These are phyloP conservation scores for Synergus japonicus DNA, from an alignment of 2,888 invertebrate genomes.

Conservation along the genomic window DNA sequence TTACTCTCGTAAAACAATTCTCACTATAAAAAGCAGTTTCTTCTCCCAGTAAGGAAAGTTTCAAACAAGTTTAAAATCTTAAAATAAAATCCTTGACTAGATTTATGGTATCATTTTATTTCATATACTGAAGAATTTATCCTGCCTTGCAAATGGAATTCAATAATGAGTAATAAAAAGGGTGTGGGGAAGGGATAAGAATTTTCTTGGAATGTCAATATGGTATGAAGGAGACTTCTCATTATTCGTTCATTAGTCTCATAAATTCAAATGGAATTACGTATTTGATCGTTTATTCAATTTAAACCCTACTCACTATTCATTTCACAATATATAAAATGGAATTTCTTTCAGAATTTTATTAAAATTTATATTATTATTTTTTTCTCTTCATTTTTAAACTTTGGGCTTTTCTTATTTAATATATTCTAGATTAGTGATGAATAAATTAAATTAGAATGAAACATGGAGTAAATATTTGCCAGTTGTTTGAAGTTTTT, in stretches of 20 bases:
- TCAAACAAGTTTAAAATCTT: neutral
- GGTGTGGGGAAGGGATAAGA: neutral
- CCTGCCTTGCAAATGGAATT: neutral
- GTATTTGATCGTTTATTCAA: neutral
- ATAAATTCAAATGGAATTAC: neutral
- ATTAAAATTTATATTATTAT: neutral
- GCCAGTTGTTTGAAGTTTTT: too few relatives aligned
- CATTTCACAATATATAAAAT: neutral
- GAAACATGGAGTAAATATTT: too few relatives aligned
- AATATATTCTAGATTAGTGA: too few relatives aligned
- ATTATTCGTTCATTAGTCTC: neutral
- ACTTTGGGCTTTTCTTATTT: too few relatives aligned
- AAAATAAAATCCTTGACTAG: neutral
- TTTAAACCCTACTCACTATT: neutral
- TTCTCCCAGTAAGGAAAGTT: neutral
- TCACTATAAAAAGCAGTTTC: neutral
- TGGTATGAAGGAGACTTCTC: neutral
- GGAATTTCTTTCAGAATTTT: neutral
- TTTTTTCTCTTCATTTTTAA: too few relatives aligned
- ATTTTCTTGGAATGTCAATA: slow-evolving; percentile 1
- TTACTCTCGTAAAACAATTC: neutral
- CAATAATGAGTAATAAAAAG: neutral
- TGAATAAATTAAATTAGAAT: too few relatives aligned
- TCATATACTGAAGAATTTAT: neutral
- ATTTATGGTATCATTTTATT: neutral